Base-by-base conservation (phyloP, 37 sponge, comb jelly and placozoan genomes). In the Halisarca cf. caerulea region DNA sequence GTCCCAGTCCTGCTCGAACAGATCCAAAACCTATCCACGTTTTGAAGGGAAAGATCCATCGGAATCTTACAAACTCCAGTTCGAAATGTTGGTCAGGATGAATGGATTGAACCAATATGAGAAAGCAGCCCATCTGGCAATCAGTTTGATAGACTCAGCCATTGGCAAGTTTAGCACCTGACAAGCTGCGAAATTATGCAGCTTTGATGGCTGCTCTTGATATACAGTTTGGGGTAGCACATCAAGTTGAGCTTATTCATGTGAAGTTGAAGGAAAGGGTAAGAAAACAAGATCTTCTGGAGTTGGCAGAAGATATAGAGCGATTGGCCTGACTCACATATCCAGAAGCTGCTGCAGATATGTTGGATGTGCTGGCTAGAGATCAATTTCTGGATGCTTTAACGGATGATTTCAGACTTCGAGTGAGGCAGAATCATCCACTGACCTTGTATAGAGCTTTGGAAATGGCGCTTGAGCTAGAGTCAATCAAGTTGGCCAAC, bases 301-400 rank as follows among this genome's bases (percentile, higher is more conserved):
- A 73, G 23, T 38, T 73, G n/a, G 58, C 59, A 2, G 84, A 84
- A 33, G 84, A 71, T 27, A 28, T 84, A 5, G 60, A 73, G 35
- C 84, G 84, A 8, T 59, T 84, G 15, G 74, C 27, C 36, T 39
- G 84, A 4, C 84, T 84, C 3, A 75, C 75, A 18, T 84, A 84
- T 25, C 75, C 84, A 6, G 41, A 71, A 2, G 41, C 75, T 24
- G 25, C 59, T 17, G 40, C 33, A 60, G 33, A 59, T 1, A 73
- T 84, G 75, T 17, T 73, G 60, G 75, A 84, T 11, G 40, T 84
- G 20, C 77, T 84, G 20, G 74, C 75, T 2, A 84, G 72, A 33
- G 84, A 84, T 25, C 84, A 84, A 23, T 84, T 84, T 33, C 20
- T 81, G n/a, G 73, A 83, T 28, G 72, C 73, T 3, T 41, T 51